A percentile compares a stretch with the other conserved stretches of the same genome.
Conservation (phyloP, 2,797 vertebrate genomes). For the Trachops cirrhosus region DNA sequence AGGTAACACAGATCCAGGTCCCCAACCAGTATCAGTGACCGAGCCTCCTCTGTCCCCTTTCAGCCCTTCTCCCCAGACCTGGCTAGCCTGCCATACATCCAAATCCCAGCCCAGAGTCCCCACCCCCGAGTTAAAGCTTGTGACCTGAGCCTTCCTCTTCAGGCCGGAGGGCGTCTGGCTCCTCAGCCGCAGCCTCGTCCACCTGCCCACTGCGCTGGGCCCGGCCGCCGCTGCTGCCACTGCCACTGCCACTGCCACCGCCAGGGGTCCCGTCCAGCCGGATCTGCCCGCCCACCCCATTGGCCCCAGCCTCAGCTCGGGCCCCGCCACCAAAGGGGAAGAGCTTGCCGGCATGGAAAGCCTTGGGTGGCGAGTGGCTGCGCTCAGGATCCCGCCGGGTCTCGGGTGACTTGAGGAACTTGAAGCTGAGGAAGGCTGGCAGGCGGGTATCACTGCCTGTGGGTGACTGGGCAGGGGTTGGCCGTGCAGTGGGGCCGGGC, state of each 20-base stretch:
- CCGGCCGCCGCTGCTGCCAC: constrained; percentile 74
- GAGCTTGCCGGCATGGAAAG: constrained; percentile 96
- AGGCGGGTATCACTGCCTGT: constrained; percentile 93
- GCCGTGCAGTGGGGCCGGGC: constrained; percentile 76
- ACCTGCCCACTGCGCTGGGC: constrained; percentile 91
- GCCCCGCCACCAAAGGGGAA: constrained; percentile 91
- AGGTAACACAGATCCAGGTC: neutral
- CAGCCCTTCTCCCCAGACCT: neutral
- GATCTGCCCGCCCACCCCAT: constrained; percentile 72
- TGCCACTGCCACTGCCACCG: constrained; percentile 73
- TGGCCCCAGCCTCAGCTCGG: constrained; percentile 83
- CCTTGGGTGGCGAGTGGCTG: constrained; percentile 94
- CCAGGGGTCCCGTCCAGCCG: constrained; percentile 76
- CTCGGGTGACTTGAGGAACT: constrained; percentile 97
- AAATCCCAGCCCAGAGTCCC: neutral
- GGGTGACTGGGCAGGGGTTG: constrained; percentile 93
- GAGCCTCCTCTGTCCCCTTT: neutral
- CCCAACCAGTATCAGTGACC: neutral
- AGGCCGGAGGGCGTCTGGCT: constrained; percentile 78
- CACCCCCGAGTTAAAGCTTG: constrained; percentile 84
- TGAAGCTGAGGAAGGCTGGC: constrained; percentile 96
- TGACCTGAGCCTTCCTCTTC: constrained; percentile 87
- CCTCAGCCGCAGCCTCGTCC: constrained; percentile 81
- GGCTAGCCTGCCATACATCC: neutral
- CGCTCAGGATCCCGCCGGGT: constrained; percentile 93